These are phyloP conservation scores for Rotaria sp. DNA, from an alignment of 2,888 invertebrate genomes.

Conservation along the genomic window DNA sequence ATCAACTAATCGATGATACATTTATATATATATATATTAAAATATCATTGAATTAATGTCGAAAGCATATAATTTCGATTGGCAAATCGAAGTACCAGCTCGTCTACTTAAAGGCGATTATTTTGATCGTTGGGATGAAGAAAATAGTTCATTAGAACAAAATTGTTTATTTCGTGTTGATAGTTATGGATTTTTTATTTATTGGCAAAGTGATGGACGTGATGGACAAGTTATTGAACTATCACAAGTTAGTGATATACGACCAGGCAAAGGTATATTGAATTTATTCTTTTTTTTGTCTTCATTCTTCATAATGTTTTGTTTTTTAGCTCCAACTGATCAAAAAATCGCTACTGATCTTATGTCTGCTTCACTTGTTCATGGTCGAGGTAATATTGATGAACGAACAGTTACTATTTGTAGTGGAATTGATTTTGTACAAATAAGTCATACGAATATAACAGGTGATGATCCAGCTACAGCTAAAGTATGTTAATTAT, in stretches of 20 bases:
- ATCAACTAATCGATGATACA: not conserved
- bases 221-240: slow-evolving; percentile 96
- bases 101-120: slow-evolving; percentile 73
- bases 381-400: slow-evolving; percentile 63
- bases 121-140: slow-evolving; percentile 96
- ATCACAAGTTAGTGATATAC: slow-evolving; percentile 93
- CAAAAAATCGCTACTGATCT: slow-evolving; percentile 60
- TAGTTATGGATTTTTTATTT: slow-evolving; percentile 93
- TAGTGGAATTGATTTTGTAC: slow-evolving; percentile 95
- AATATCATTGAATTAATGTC: slow-evolving; percentile 51
- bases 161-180: slow-evolving; percentile 86
- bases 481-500: slow-evolving; percentile 69
- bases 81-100: slow-evolving; percentile 88
- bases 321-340: slow-evolving; percentile 35
- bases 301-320: not conserved
- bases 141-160: slow-evolving; percentile 82
- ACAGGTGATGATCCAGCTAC: slow-evolving; percentile 84
- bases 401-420: slow-evolving; percentile 91
- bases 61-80: slow-evolving; percentile 95
- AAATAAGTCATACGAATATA: slow-evolving; percentile 92
- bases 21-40: not conserved
- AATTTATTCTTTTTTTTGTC: not conserved
- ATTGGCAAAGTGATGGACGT: slow-evolving; percentile 89
- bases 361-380: slow-evolving; percentile 70
- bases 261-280: slow-evolving; percentile 63